Evolutionary conservation across 2,797 vertebrate genomes (phyloP).

Genomic region (Phoxinus dragarum): DNA sequence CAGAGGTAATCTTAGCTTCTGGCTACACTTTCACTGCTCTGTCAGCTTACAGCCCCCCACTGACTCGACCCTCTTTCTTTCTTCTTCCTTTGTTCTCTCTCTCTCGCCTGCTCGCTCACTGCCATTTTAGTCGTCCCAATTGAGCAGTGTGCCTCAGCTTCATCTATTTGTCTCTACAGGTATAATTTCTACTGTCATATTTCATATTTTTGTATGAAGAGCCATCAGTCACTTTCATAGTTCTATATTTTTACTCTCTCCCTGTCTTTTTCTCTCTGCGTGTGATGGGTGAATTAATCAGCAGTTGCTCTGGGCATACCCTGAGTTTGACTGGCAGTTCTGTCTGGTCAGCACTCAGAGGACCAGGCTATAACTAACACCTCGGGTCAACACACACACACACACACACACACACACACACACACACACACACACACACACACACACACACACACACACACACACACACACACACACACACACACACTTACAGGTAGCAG

Average conservation of each 20-base stretch:
- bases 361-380: slow-evolving; percentile 31
- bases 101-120: slow-evolving; percentile 3
- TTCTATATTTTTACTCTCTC: background rate
- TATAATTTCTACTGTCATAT: slow-evolving; percentile 39
- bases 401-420: background rate
- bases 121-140: slow-evolving; percentile 20
- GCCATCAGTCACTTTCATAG: slow-evolving; percentile 31
- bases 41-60: slow-evolving; percentile 43
- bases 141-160: slow-evolving; percentile 17
- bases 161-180: slow-evolving; percentile 26
- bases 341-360: slow-evolving; percentile 45
- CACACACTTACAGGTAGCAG: slow-evolving; percentile 1
- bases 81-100: slow-evolving; percentile 27
- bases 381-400: background rate
- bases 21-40: slow-evolving; percentile 41
- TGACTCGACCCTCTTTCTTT: slow-evolving; percentile 38
- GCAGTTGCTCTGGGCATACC: slow-evolving; percentile 45
- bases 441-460: background rate
- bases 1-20: slow-evolving; percentile 47
- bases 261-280: slow-evolving; percentile 22
- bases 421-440: background rate
- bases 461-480: background rate
- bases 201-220: slow-evolving; percentile 37
- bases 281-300: slow-evolving; percentile 47
- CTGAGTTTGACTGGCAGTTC: slow-evolving; percentile 46